Conservation (phyloP, 1,140 invertebrate species). For the Scylla paramamosain region DNA sequence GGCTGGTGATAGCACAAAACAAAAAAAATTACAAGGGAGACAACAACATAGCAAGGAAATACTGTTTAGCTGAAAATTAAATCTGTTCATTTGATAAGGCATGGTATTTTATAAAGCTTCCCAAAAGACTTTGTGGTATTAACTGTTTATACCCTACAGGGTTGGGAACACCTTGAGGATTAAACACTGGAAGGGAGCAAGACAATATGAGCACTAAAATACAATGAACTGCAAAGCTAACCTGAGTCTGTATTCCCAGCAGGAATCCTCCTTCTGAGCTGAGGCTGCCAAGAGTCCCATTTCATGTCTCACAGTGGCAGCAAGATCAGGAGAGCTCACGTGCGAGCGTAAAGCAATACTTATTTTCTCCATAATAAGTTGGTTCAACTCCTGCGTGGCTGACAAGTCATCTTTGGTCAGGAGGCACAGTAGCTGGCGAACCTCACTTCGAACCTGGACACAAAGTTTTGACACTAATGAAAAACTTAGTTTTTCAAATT, state of each 20-base stretch:
- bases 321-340: constrained; percentile 85
- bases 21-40: too few relatives aligned
- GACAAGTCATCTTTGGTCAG: constrained; percentile 94
- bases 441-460: constrained; percentile 89
- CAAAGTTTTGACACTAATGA: constrained; percentile 78
- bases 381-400: constrained; percentile 92
- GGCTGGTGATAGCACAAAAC: too few relatives aligned
- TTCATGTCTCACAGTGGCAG: constrained; percentile 90
- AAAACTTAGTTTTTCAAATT: too few relatives aligned
- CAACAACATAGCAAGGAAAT: too few relatives aligned
- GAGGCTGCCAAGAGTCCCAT: constrained; percentile 93
- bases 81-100: too few relatives aligned
- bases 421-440: constrained; percentile 91
- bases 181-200: too few relatives aligned
- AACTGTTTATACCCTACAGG: too few relatives aligned
- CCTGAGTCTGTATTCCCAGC: constrained; percentile 96
- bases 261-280: constrained; percentile 94
- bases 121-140: too few relatives aligned
- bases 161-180: too few relatives aligned
- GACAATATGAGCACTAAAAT: too few relatives aligned
- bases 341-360: constrained; percentile 81
- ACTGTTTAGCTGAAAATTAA: too few relatives aligned
- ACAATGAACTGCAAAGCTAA: constrained; percentile 63
- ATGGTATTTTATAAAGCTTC: too few relatives aligned
- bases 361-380: constrained; percentile 90